Conservation (phyloP, 2,113 vertebrate species). For the Meles meles region DNA sequence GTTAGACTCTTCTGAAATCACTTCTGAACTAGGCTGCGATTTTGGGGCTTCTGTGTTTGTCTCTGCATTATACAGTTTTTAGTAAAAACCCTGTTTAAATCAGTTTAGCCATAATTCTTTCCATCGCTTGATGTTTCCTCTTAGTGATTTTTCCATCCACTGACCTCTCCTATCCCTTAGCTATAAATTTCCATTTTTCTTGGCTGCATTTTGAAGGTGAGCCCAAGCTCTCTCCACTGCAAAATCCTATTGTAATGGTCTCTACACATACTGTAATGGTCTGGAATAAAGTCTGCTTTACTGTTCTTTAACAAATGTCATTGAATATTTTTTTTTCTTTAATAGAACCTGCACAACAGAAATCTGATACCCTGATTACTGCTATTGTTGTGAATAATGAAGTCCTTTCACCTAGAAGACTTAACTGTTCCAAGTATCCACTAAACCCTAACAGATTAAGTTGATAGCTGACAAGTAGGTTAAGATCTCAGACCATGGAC, state of each 20-base stretch:
- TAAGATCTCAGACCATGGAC: background rate
- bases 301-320: background rate
- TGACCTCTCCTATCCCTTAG: background rate
- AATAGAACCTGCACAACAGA: background rate
- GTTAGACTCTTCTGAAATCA: background rate
- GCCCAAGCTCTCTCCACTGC: background rate
- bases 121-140: background rate
- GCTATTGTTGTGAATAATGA: background rate
- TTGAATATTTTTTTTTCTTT: background rate
- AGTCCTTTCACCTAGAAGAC: background rate
- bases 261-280: background rate
- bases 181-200: background rate
- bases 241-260: background rate
- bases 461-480: background rate
- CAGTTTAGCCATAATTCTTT: background rate
- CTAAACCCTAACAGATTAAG: background rate
- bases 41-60: background rate
- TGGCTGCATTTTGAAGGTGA: background rate
- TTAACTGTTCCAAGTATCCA: background rate
- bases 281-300: background rate
- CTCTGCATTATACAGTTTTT: background rate
- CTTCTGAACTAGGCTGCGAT: background rate
- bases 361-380: background rate
- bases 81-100: background rate
- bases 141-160: background rate